Base-by-base conservation (phyloP, 2,797 vertebrate species). In the Falco rusticolus region DNA sequence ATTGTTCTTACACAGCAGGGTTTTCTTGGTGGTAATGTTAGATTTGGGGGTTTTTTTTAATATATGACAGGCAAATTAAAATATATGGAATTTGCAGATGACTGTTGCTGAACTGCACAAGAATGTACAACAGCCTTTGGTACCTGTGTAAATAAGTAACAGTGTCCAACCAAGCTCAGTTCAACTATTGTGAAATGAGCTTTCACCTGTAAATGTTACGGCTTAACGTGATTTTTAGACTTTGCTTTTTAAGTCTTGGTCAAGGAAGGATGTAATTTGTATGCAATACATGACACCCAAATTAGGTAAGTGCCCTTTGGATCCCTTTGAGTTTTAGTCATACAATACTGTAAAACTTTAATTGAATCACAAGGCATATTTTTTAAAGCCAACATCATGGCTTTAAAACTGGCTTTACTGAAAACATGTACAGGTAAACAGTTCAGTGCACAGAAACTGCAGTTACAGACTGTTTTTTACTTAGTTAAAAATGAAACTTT, bases 111-210 rank as follows among this genome's bases (percentile, higher is more conserved):
- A 56, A 33, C 15, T 48, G 57, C 15, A 6, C 87, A 37, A 83
- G 71, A 69, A 69, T 66, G 9, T 47, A 79, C 10, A 3, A 21
- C 48, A 80, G 45, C 15, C 31, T 89, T 57, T 87, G 34, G 56
- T 93, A 79, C 51, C 24, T 82, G 87, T 70, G 45, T 77, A 93
- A 89, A 66, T 87, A 87, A 72, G 28, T 87, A 91, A 19, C 29
- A 53, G 31, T 63, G 26, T 45, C 66, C 57, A 71, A 5, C 26
- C 33, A 78, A 59, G 8, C 47, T 80, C 18, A 37, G 7, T 65
- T 84, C 21, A 74, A 10, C 10, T 89, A 1, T 61, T 68, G 29
- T 21, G 19, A 91, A 93, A 65, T 53, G 25, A 50, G 29, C 47
- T 61, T 51, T 88, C 37, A 45, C 31, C 24, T 81, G 48, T 37